Conservation (phyloP, 2,797 vertebrate species). For the Pelochelys cantorii region DNA sequence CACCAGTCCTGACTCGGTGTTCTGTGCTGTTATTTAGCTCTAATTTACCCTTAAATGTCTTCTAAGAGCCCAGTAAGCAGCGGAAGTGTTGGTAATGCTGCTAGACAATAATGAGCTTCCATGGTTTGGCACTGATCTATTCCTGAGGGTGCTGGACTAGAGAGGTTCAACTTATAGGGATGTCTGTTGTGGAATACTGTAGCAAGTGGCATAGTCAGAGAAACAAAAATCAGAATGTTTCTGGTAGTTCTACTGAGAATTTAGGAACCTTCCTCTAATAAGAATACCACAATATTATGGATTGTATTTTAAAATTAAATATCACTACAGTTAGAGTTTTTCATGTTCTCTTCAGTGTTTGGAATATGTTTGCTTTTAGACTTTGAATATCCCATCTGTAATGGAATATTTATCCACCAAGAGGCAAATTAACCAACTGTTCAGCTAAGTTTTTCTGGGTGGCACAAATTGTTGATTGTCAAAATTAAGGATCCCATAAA, state of each 20-base stretch:
- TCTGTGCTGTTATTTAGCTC: no score
- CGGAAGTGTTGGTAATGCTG: no score
- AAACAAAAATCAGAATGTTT: constrained; percentile 17
- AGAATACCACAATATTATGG: neutral
- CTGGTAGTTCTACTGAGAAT: neutral
- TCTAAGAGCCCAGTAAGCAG: no score
- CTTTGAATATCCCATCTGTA: neutral
- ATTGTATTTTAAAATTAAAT: neutral
- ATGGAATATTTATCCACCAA: neutral
- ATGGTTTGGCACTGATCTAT: no score
- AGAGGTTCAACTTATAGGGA: neutral
- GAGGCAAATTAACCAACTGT: neutral
- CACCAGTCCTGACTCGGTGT: no score
- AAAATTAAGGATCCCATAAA: neutral
- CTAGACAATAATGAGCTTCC: no score
- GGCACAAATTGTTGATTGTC: neutral
- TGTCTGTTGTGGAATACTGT: constrained; percentile 14
- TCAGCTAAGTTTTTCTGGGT: neutral
- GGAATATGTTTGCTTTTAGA: neutral
- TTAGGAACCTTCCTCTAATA: neutral
- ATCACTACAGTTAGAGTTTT: neutral
- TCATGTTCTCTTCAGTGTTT: neutral
- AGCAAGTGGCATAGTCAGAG: neutral
- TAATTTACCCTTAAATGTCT: no score
- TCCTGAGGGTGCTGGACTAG: no score